Conservation (phyloP, 2,888 invertebrate species). For the Eristalis intricaria region DNA sequence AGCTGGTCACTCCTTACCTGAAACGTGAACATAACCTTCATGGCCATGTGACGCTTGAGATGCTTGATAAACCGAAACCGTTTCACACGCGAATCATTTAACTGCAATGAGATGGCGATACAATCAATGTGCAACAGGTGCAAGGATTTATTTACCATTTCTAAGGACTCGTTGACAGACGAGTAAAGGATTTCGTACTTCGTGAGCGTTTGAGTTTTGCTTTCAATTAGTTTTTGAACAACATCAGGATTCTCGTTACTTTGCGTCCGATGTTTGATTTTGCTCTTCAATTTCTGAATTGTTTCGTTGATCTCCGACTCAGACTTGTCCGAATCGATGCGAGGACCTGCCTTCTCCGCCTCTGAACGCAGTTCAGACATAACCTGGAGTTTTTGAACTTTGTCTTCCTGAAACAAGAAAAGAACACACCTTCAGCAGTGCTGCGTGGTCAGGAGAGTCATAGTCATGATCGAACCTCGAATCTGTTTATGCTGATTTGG, state of each 20-base stretch:
- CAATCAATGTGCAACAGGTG: background rate
- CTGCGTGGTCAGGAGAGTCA: background rate
- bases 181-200: constrained; percentile 80
- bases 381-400: constrained; percentile 41
- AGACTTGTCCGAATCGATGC: constrained; percentile 77
- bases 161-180: constrained; percentile 80
- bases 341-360: constrained; percentile 77
- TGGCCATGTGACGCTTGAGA: constrained; percentile 82
- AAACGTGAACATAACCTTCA: constrained; percentile 81
- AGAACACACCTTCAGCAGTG: background rate
- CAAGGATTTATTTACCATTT: constrained; percentile 77
- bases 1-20: constrained; percentile 73
- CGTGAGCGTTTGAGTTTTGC: constrained; percentile 80
- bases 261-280: constrained; percentile 76
- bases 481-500: constrained; percentile 40
- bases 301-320: constrained; percentile 80
- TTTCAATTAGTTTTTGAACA: constrained; percentile 80
- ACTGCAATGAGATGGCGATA: constrained; percentile 75
- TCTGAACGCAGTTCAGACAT: constrained; percentile 59
- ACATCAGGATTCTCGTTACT: constrained; percentile 75
- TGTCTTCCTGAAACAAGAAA: constrained; percentile 47
- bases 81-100: constrained; percentile 78
- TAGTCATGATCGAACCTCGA: constrained; percentile 44
- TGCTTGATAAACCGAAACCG: constrained; percentile 81
- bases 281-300: constrained; percentile 77